phyloP scores from a whole-genome alignment of 2,797 vertebrate genomes.

The Decapterus maruadsi region DNA sequence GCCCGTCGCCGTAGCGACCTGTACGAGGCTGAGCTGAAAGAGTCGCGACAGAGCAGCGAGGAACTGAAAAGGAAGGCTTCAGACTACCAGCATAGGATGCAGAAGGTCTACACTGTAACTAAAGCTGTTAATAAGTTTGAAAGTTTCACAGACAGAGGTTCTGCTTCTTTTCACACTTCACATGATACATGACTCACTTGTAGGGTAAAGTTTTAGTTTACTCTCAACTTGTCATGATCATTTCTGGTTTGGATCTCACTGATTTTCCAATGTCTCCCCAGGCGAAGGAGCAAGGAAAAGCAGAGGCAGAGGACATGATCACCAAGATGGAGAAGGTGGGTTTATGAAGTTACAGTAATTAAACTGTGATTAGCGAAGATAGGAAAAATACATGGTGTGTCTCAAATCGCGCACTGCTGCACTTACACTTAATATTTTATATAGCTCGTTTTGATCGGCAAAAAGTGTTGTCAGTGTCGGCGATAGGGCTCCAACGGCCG shows the following conservation, averaged over 20 bases:
- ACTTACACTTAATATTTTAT: no score
- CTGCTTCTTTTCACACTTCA: neutral
- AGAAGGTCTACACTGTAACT: conserved; percentile 88
- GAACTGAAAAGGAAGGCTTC: conserved; percentile 96
- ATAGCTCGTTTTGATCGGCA: no score
- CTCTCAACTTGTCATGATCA: neutral
- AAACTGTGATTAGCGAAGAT: neutral
- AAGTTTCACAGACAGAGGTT: neutral
- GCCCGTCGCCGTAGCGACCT: conserved; percentile 97
- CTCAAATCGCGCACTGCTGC: no score
- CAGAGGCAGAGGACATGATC: conserved; percentile 92
- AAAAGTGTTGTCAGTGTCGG: no score
- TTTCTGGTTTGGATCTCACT: neutral
- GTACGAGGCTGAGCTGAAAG: conserved; percentile 95
- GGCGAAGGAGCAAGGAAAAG: conserved; percentile 97
- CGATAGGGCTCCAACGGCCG: no score
- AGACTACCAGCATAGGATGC: conserved; percentile 94
- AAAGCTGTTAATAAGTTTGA: conserved; percentile 18
- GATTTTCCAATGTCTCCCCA: conserved; percentile 70
- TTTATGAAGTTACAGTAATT: neutral
- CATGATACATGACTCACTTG: neutral
- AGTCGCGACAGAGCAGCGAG: conserved; percentile 94
- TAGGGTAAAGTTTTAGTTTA: neutral
- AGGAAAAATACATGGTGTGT: neutral
- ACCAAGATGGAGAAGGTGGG: conserved; percentile 95